phyloP scores from a whole-genome alignment of 2,113 vertebrate genomes.

The Ovibos moschatus region DNA sequence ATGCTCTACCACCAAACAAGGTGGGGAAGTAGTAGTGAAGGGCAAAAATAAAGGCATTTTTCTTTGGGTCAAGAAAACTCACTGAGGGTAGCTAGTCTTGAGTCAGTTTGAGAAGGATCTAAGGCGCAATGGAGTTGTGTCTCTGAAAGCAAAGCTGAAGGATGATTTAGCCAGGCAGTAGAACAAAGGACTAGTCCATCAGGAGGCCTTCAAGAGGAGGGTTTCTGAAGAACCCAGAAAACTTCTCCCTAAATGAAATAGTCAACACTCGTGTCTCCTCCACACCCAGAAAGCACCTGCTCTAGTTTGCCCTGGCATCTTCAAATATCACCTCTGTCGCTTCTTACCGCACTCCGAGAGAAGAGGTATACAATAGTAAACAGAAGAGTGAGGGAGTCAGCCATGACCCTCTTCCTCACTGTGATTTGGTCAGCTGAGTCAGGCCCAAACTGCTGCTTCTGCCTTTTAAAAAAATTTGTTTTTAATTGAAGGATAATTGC shows the following conservation, averaged over 20 bases:
- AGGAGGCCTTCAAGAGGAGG: background rate
- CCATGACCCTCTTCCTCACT: rapidly evolving
- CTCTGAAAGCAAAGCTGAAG: background rate
- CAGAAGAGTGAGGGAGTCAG: background rate
- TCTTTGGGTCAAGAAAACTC: background rate
- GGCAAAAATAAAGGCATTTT: background rate
- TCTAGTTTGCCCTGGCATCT: background rate
- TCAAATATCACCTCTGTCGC: background rate
- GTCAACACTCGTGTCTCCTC: background rate
- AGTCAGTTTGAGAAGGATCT: background rate
- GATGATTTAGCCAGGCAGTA: background rate
- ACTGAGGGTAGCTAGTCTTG: background rate
- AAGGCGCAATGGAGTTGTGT: background rate
- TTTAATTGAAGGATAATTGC: background rate
- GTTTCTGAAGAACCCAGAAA: background rate
- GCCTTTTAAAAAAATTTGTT: background rate
- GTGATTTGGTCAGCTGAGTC: background rate
- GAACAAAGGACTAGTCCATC: background rate
- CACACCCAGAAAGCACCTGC: background rate
- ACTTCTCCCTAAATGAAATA: background rate
- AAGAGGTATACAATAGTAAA: rapidly evolving
- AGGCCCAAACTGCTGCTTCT: background rate
- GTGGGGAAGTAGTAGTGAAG: rapidly evolving
- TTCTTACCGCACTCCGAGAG: background rate
- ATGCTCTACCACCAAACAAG: background rate